A percentile compares a stretch with the other conserved stretches of the same genome.
Conservation (phyloP, 2,797 vertebrate species). For the Halcyon chelicuti region DNA sequence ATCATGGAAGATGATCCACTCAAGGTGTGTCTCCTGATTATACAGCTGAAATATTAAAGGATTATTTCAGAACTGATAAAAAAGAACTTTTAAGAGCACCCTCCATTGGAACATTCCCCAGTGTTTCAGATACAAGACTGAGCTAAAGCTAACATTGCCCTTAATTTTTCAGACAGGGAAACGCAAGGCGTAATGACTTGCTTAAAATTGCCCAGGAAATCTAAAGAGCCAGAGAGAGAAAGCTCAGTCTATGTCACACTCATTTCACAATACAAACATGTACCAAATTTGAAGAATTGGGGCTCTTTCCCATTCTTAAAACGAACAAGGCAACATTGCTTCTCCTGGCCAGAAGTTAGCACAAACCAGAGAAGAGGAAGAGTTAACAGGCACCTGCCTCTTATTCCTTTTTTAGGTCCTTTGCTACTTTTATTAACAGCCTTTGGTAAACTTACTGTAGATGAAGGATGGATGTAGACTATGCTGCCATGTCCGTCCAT, state of each 20-base stretch:
- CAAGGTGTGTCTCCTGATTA: slow-evolving; percentile 88
- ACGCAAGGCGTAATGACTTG: neutral
- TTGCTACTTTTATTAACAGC: neutral
- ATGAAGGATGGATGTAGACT: slow-evolving; percentile 95
- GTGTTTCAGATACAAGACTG: fast-evolving
- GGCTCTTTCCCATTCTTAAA: neutral
- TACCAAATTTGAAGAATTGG: neutral
- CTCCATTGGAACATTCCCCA: neutral
- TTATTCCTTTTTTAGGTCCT: neutral
- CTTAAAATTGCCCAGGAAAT: neutral
- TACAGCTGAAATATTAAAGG: slow-evolving; percentile 80
- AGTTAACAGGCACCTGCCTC: neutral
- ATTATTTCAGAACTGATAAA: neutral
- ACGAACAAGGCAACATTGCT: neutral
- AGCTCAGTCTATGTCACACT: neutral
- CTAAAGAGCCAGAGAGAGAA: neutral
- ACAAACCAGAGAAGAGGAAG: neutral
- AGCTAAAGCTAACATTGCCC: fast-evolving
- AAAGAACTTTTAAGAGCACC: neutral
- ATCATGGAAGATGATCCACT: slow-evolving; percentile 97
- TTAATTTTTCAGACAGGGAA: neutral
- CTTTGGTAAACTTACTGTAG: slow-evolving; percentile 84
- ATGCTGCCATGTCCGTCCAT: slow-evolving; percentile 98
- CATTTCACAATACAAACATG: neutral
- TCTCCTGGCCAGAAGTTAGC: neutral